Conservation (phyloP, 2,888 invertebrate species). For the Lamellibrachia satsuma region DNA sequence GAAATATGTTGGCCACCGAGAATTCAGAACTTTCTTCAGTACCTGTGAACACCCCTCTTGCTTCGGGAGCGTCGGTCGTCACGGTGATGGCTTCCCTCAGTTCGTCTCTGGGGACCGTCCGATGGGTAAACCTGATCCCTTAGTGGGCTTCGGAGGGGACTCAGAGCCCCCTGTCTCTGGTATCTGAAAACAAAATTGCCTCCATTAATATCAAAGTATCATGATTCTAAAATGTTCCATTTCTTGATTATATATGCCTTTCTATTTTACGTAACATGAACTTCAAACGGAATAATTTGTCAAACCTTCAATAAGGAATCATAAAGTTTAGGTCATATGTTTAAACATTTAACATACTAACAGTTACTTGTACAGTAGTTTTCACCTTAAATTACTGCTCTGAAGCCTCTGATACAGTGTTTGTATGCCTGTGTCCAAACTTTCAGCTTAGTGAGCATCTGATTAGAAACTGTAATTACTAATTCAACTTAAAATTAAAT, state of each 20-base stretch:
- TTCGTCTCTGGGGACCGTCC: not conserved
- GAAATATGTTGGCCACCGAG: too few species aligned
- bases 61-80: not conserved
- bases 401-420: not conserved
- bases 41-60: not conserved
- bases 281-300: not conserved
- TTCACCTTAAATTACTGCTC: not conserved
- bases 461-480: not conserved
- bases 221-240: too few species aligned
- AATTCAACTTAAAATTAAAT: not conserved
- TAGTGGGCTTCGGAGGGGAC: not conserved
- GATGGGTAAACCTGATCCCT: not conserved
- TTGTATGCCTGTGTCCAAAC: not conserved
- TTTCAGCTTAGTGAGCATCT: not conserved
- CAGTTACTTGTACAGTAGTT: not conserved
- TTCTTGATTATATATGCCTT: too few species aligned
- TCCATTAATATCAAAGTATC: not conserved
- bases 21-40: not conserved
- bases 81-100: not conserved
- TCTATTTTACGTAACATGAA: too few species aligned
- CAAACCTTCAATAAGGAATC: not conserved
- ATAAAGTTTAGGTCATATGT: not conserved
- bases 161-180: not conserved
- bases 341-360: not conserved
- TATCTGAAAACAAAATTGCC: not conserved